A percentile compares a stretch with the other conserved stretches of the same genome.
These are phyloP conservation scores for Pyxicephalus adspersus DNA, from an alignment of 2,113 vertebrate species.

Conservation along the genomic window DNA sequence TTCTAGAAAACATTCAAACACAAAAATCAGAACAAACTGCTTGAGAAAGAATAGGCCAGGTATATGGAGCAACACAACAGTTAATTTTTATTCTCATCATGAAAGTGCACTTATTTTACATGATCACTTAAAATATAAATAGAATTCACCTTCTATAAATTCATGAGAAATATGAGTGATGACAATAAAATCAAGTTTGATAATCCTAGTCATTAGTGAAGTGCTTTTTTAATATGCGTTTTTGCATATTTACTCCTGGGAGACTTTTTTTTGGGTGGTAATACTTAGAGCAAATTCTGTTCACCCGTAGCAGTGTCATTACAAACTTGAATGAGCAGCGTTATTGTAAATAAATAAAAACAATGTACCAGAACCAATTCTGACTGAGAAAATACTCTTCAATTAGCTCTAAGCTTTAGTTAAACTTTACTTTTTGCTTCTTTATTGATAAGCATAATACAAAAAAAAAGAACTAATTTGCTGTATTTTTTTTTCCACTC, in stretches of 20 bases:
- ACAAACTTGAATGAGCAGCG: constrained; percentile 80
- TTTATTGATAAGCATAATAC: constrained; percentile 73
- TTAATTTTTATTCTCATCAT: no score
- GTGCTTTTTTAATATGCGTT: constrained; percentile 65
- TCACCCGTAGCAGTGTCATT: constrained; percentile 81
- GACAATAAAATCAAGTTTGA: constrained; percentile 46
- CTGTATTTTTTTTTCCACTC: constrained; percentile 59
- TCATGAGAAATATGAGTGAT: constrained; percentile 54
- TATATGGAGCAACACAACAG: no score
- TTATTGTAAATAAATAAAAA: constrained; percentile 85
- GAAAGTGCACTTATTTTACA: constrained; percentile 15
- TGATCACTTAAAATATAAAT: constrained; percentile 20
- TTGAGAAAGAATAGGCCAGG: no score
- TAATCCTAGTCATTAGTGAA: constrained; percentile 64
- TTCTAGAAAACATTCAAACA: no score
- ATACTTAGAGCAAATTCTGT: constrained; percentile 78
- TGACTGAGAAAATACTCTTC: constrained; percentile 76
- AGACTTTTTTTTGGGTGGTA: constrained; percentile 74
- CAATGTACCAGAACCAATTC: constrained; percentile 81
- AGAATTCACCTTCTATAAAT: constrained; percentile 50
- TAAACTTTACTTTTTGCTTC: constrained; percentile 71
- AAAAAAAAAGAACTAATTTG: constrained; percentile 65
- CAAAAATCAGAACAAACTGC: no score
- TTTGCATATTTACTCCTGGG: constrained; percentile 70
- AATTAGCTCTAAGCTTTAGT: constrained; percentile 72